Base-by-base conservation (phyloP, 2,113 vertebrate species). In the Alectura lathami region DNA sequence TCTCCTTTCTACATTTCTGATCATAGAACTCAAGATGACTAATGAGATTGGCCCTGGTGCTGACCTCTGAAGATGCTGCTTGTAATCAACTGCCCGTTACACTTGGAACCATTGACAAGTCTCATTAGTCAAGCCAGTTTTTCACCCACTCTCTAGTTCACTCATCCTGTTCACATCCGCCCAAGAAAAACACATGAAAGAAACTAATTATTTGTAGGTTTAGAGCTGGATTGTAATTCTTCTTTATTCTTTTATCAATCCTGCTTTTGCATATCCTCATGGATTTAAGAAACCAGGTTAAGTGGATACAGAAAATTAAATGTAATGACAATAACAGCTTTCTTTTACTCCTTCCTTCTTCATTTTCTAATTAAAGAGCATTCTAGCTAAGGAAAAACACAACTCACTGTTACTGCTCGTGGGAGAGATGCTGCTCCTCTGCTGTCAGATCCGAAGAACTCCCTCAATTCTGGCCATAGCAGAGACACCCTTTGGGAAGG, bases 81-180 rank as follows among this genome's bases (percentile, higher is more conserved):
- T 64, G 45, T 54, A 75, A 70, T 34, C 50, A 70, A 11, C 30
- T 8, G 3, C 4, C 0, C 0, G 2, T 54, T 48, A 51, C 12
- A 22, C 57, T 27, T 50, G 29, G 45, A 32, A 76, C 27, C 5
- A 40, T 32, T 32, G 48, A 34, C 30, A 13, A 48, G 8, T 20
- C 14, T 66, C 48, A 42, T 5, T 10, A 36, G 26, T 64, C 57
- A 47, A 84, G 11, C 5, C 26, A 42, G 20, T 9, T 72, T 67
- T 59, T 70, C 40, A 66, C 11, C 34, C 10, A 10, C 26, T 43
- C 69, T 30, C 9, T 40, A 62, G 9, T 81, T 73, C 53, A 60
- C 7, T 3, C 8, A 34, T 34, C 8, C 40, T 34, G 34, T 38
- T 77, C 23, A 30, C 18, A 42, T 67, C 26, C 59, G 22, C 56